A percentile compares a stretch with the other conserved stretches of the same genome.
Evolutionary conservation across 2,113 vertebrate genomes (phyloP).

Genomic region (Macroglossus sobrinus): DNA sequence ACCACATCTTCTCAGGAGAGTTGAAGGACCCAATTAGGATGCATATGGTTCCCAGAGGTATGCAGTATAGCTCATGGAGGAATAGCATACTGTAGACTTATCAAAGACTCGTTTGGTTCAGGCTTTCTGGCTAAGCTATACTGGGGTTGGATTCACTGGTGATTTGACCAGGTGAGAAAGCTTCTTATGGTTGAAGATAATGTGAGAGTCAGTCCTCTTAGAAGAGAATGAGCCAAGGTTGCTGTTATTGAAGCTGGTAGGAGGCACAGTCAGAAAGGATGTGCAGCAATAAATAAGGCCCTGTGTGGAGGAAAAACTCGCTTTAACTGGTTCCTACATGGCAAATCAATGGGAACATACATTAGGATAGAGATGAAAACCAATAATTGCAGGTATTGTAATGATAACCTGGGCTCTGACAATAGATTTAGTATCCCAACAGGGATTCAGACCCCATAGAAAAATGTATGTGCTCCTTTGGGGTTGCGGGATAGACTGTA

Average conservation of each 20-base stretch:
- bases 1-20: background rate
- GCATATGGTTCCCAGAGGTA: accelerated
- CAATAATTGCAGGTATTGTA: background rate
- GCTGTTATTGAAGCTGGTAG: background rate
- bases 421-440: background rate
- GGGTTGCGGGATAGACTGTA: background rate
- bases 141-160: background rate
- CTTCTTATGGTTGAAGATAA: background rate
- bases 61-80: background rate
- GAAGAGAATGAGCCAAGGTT: background rate
- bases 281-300: background rate
- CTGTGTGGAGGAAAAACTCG: too few species aligned
- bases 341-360: background rate
- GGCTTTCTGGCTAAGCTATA: background rate
- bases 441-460: background rate
- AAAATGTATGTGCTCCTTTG: background rate
- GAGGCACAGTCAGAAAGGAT: background rate
- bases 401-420: background rate
- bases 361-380: background rate
- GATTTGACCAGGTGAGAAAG: background rate
- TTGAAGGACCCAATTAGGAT: background rate
- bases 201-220: background rate
- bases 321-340: background rate
- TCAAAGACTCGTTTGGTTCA: background rate
- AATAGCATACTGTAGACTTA: background rate